Percentiles rank a stretch among this genome's conserved stretches.
phyloP scores from a whole-genome alignment of 2,888 invertebrate genomes.

The Chloroclystis v-ata region DNA sequence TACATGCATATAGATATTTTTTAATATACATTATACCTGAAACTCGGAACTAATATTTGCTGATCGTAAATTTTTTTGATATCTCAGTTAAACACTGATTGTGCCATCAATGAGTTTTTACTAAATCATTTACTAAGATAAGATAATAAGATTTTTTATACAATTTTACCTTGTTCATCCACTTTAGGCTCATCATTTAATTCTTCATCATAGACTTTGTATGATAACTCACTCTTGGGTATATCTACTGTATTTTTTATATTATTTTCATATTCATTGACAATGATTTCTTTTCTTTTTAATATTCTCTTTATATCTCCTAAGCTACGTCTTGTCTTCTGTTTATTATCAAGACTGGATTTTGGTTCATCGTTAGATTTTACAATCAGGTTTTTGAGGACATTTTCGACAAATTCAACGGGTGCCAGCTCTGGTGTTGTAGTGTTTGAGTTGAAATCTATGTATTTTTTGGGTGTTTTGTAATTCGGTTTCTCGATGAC shows the following conservation, averaged over 20 bases:
- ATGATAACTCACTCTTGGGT: not conserved
- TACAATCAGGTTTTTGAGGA: slow-evolving; percentile 2
- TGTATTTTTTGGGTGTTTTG: slow-evolving; percentile 3
- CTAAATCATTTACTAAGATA: too few relatives aligned
- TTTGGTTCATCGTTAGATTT: not conserved
- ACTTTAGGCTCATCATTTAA: not conserved
- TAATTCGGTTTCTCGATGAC: not conserved
- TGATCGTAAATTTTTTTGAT: too few relatives aligned
- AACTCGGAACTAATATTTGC: too few relatives aligned
- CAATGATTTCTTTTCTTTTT: not conserved
- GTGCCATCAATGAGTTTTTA: too few relatives aligned
- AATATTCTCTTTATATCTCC: too few relatives aligned
- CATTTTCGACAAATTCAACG: slow-evolving; percentile 9
- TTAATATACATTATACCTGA: too few relatives aligned
- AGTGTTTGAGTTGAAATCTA: slow-evolving; percentile 3
- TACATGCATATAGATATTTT: too few relatives aligned
- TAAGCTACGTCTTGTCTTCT: too few relatives aligned
- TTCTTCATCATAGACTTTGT: slow-evolving; percentile 7
- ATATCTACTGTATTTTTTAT: not conserved
- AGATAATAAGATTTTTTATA: too few relatives aligned
- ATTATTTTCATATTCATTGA: not conserved
- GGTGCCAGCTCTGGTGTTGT: not conserved
- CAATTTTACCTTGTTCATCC: not conserved
- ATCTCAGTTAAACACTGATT: too few relatives aligned
- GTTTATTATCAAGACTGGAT: not conserved